These are phyloP conservation scores for Phrixothrix hirtus DNA, from an alignment of 2,888 invertebrate genomes.

Conservation along the genomic window DNA sequence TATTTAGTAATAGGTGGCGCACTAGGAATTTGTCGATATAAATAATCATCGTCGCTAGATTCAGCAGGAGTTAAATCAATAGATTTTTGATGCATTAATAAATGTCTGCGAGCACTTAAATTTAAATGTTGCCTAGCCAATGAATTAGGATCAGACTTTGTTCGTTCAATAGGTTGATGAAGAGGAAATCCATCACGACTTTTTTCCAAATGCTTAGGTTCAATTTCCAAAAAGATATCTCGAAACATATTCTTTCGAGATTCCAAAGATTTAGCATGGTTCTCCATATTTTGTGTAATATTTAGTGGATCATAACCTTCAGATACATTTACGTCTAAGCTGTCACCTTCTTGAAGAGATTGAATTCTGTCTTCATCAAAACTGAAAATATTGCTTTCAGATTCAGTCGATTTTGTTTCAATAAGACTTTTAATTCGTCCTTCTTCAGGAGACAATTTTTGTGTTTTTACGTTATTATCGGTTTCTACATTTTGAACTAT, in stretches of 20 bases:
- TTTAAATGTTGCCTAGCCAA: slow-evolving; percentile 73
- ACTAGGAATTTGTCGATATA: slow-evolving; percentile 73
- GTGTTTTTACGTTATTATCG: slow-evolving; percentile 60
- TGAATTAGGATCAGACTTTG: slow-evolving; percentile 85
- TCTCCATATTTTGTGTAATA: slow-evolving; percentile 47
- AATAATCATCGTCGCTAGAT: slow-evolving; percentile 81
- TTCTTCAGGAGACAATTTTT: slow-evolving; percentile 33
- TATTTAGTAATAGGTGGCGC: slow-evolving; percentile 75
- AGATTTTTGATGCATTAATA: slow-evolving; percentile 83
- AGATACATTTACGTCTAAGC: slow-evolving; percentile 42
- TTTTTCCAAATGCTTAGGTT: slow-evolving; percentile 64
- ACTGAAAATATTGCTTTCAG: slow-evolving; percentile 73
- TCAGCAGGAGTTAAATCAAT: slow-evolving; percentile 84
- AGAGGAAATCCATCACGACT: slow-evolving; percentile 51
- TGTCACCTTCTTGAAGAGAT: slow-evolving; percentile 63
- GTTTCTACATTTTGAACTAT: slow-evolving; percentile 73
- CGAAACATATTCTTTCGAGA: slow-evolving; percentile 49
- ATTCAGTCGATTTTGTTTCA: slow-evolving; percentile 63
- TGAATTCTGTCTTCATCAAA: slow-evolving; percentile 78
- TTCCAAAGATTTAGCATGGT: slow-evolving; percentile 29
- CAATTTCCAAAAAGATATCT: slow-evolving; percentile 64
- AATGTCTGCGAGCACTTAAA: slow-evolving; percentile 74
- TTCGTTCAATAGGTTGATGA: slow-evolving; percentile 79
- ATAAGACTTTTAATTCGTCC: slow-evolving; percentile 16
- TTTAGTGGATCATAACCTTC: slow-evolving; percentile 43